Evolutionary conservation across 2,888 invertebrate species (phyloP).

Genomic region (Charanyca ferruginea): DNA sequence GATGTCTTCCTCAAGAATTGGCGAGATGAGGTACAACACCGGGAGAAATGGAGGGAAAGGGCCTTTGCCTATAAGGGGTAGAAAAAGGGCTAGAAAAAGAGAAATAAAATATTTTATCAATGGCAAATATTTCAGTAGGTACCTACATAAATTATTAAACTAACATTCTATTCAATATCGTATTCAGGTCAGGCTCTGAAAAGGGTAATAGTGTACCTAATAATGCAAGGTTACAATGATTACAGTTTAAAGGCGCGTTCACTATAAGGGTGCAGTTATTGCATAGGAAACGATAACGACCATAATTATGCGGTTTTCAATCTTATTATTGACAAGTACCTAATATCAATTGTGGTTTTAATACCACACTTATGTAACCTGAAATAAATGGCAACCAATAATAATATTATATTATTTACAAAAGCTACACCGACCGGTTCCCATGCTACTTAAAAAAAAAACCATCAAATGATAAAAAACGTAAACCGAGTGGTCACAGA

Average conservation of each 20-base stretch:
- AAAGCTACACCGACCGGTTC: slow-evolving; percentile 51
- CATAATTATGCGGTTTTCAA: slow-evolving; percentile 47
- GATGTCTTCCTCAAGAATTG: too few species aligned
- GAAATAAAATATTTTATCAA: too few species aligned
- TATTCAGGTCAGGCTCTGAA: slow-evolving; percentile 16
- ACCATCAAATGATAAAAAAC: slow-evolving; percentile 68
- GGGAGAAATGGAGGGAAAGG: too few species aligned
- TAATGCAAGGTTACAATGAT: slow-evolving; percentile 51
- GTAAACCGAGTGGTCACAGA: slow-evolving; percentile 71
- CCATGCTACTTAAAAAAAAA: slow-evolving; percentile 56
- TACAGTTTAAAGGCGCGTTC: slow-evolving; percentile 34
- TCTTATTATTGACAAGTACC: slow-evolving; percentile 54
- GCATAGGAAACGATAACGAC: slow-evolving; percentile 39
- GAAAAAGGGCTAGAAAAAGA: too few species aligned
- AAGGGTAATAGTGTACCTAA: slow-evolving; percentile 22
- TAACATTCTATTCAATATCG: slow-evolving; percentile 12
- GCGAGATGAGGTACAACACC: too few species aligned
- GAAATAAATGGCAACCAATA: slow-evolving; percentile 38
- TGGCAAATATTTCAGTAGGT: background rate
- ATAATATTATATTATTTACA: slow-evolving; percentile 37
- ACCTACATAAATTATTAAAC: slow-evolving; percentile 15
- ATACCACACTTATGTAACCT: slow-evolving; percentile 48
- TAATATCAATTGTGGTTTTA: slow-evolving; percentile 58
- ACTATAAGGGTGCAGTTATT: slow-evolving; percentile 52
- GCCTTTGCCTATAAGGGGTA: too few species aligned